Percentiles rank a stretch among this genome's conserved stretches.
Conservation (phyloP, 2,797 vertebrate genomes). For the Lycodopsis pacificus region DNA sequence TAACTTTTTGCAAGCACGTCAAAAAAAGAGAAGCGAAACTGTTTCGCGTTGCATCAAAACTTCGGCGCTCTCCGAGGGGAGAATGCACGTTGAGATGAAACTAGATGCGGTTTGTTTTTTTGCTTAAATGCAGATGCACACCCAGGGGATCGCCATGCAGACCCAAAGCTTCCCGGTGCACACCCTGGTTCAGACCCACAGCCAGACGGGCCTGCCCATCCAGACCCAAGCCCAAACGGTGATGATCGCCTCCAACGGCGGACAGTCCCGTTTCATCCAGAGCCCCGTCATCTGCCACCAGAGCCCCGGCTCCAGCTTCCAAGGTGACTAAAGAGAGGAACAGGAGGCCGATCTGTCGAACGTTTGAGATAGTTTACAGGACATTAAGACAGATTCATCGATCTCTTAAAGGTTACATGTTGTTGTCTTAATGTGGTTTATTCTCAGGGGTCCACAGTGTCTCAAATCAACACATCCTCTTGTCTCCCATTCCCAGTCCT, state of each 20-base stretch:
- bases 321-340: slow-evolving; percentile 84
- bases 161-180: slow-evolving; percentile 82
- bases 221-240: slow-evolving; percentile 94
- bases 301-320: slow-evolving; percentile 87
- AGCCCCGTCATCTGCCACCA: slow-evolving; percentile 96
- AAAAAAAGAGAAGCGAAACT: background rate
- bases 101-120: background rate
- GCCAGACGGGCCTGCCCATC: slow-evolving; percentile 84
- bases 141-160: slow-evolving; percentile 80
- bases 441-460: background rate
- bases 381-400: background rate
- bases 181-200: slow-evolving; percentile 83
- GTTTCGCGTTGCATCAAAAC: background rate
- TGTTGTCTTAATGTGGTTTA: no score
- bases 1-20: slow-evolving; percentile 3
- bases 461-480: background rate
- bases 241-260: slow-evolving; percentile 90
- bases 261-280: slow-evolving; percentile 93
- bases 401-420: background rate
- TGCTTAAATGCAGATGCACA: slow-evolving; percentile 71
- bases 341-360: background rate
- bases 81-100: background rate
- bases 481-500: slow-evolving; percentile 83
- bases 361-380: background rate
- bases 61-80: background rate